Conservation (phyloP, 2,113 vertebrate genomes). For the Cyanoliseus patagonus region DNA sequence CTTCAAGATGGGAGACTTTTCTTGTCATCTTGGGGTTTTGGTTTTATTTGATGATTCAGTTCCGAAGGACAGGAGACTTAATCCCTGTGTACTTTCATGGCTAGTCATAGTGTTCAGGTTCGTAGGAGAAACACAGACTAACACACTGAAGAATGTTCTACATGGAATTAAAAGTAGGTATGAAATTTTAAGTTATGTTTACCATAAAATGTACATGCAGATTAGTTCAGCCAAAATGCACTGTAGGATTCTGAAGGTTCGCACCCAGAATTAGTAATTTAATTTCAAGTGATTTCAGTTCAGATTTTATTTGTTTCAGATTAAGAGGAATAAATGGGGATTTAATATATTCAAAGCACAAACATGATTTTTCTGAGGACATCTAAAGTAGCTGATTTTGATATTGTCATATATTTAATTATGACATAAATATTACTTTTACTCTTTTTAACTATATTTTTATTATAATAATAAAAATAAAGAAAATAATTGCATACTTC, state of each 20-base stretch:
- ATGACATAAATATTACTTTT: not conserved
- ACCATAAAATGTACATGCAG: not conserved
- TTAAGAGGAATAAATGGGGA: not conserved
- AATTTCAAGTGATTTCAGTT: not conserved
- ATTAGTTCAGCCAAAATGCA: not conserved
- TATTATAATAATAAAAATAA: not conserved
- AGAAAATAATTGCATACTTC: not conserved
- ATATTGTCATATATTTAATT: not conserved
- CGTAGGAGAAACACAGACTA: not conserved
- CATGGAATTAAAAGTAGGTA: not conserved
- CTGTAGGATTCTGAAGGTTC: not conserved
- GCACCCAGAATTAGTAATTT: not conserved
- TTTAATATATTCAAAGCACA: not conserved
- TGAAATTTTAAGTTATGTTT: not conserved
- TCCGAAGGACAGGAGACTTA: not conserved
- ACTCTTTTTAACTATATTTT: not conserved
- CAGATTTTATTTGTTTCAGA: not conserved
- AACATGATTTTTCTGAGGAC: not conserved
- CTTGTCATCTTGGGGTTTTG: not conserved
- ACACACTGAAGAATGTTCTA: not conserved
- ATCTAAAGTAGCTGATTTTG: not conserved
- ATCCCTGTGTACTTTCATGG: not conserved
- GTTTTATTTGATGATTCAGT: not conserved
- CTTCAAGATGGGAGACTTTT: not conserved
- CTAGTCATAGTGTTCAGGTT: not conserved